Evolutionary conservation across 2,888 invertebrate species (phyloP), one percentile per base, ranked within the genome.

Genomic region (Periphyllus acericola): DNA sequence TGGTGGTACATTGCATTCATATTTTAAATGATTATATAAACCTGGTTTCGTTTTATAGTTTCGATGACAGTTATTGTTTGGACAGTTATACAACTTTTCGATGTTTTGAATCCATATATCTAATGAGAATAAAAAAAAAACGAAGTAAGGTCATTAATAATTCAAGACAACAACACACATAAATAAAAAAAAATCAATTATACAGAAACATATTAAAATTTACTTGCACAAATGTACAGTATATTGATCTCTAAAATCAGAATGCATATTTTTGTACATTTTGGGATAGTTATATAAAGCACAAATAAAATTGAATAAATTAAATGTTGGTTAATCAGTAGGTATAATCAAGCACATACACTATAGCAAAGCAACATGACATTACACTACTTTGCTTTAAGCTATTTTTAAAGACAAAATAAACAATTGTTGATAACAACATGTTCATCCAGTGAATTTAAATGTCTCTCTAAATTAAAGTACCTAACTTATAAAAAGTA

Each of bases 61-160:
- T 36, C 89, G 83, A 6, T 89, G 81, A 79, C 89, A 89, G 40
- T 89, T 89, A 40, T 87, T 71, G 75, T 89, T 89, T n/a, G 89
- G 89, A 68, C 89, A 89, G 8, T 60, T 79, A 83, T 82, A 89
- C 6, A 80, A 9, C 9, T 75, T 66, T 72, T 79, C 78, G 21
- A 52, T 66, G 72, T 34, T 72, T 60, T 81, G 60, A 66, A 46
- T 66, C 87, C 87, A 87, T 34, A 32, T 17, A 81, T n/a, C 85
- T 85, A 85, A 72, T 3, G 52, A 76, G 11, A 76, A 29, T 19
- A 17, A 72, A n/a, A 36, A 55, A 34, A 72, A 72, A 74, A 74
- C 14, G 11, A 72, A 40, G 21, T 25, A 5, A 3, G 3, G 25
- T 60, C 60, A 6, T 11, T 17, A 52, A 17, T 3, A 52, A 60